Base-by-base conservation (phyloP, 2,888 invertebrate species). In the Podabrus alpinus region DNA sequence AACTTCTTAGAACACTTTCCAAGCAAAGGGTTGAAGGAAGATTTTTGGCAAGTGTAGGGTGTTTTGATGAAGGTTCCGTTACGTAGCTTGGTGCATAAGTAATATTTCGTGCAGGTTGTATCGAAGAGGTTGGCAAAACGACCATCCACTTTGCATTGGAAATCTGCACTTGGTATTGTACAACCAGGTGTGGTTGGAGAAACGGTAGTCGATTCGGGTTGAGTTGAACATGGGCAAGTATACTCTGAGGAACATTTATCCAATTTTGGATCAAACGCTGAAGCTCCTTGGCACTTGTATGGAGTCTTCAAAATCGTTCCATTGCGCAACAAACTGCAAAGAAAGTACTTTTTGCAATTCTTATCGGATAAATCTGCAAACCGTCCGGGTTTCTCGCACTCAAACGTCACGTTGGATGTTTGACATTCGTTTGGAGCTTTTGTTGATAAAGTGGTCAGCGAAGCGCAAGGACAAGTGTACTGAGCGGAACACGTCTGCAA, bases 81-180 rank as follows among this genome's bases (percentile, higher is more conserved):
- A 9, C 71, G 74, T 13, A 80, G 61, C 15, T 74, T 68, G 9
- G 76, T 78, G 69, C 84, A 84, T 24, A 81, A 66, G 70, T 78
- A 83, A 64, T 82, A 84, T n/a, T 72, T 79, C 45, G 75, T 68
- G 76, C 84, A 83, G n/a, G 68, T 79, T 16, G 13, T 82, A 69
- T 89, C 89, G 1, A 84, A 74, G 1, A 84, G 78, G 78, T 90
- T 84, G 0, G 88, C 85, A 64, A 85, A 89, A 79, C 89, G 85
- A 0, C 89, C 89, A 0, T 84, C 84, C 1, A 86, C 71, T 0
- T 85, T 80, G 59, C 80, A 80, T 15, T 24, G 68, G 59, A 78
- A 78, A 21, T 16, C 62, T 19, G 16, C 3, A 13, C 13, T 19
- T 64, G 62, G 62, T 11, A 19, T 17, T 13, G 19, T 9, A n/a